Conservation (phyloP, 2,797 vertebrate genomes). For the Malurus leucopterus region DNA sequence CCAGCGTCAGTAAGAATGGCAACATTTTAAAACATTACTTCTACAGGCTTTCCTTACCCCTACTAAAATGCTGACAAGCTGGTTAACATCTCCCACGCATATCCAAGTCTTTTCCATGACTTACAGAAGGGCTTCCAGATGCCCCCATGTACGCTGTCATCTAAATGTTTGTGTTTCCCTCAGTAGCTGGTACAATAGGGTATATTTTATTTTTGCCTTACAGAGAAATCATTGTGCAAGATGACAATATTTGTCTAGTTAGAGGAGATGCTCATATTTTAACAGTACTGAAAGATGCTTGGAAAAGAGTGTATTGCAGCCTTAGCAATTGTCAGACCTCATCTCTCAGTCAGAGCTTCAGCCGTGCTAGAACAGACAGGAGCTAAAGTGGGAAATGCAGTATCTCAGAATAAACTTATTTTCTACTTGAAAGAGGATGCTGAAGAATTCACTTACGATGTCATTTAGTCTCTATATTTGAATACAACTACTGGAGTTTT, state of each 20-base stretch:
- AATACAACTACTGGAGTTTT: background rate
- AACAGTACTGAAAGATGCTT: background rate
- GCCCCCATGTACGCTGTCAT: background rate
- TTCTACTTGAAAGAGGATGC: background rate
- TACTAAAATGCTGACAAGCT: background rate
- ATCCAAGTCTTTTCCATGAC: background rate
- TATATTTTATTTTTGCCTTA: constrained; percentile 11
- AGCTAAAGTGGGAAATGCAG: constrained; percentile 11
- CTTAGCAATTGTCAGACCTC: constrained; percentile 31
- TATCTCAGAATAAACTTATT: constrained; percentile 19
- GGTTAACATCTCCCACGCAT: background rate
- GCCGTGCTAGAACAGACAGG: constrained; percentile 18
- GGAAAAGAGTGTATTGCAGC: background rate
- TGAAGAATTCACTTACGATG: background rate
- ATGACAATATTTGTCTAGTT: background rate
- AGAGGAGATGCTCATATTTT: background rate
- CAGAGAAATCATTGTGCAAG: background rate
- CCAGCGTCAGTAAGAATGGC: background rate
- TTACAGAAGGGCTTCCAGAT: background rate
- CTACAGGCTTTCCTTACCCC: background rate
- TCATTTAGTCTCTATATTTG: background rate
- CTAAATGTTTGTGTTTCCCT: background rate
- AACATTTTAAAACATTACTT: background rate
- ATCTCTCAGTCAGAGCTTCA: constrained; percentile 34
- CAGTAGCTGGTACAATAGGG: background rate